Conservation (phyloP, 2,113 vertebrate genomes). For the Sturnira hondurensis region DNA sequence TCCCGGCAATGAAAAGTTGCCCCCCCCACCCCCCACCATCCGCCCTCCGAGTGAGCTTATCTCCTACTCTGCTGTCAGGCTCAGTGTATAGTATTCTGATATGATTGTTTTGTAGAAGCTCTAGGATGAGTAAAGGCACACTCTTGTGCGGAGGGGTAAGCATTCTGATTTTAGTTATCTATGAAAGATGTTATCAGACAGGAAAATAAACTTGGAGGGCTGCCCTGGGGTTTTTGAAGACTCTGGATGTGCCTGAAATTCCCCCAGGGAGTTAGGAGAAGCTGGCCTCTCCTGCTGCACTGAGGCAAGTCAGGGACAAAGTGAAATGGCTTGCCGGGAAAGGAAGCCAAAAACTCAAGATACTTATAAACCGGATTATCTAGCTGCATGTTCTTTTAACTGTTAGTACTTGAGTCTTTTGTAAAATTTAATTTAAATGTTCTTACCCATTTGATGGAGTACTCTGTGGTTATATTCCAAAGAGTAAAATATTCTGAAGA, state of each 20-base stretch:
- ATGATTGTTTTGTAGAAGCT: not conserved
- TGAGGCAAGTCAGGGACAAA: not conserved
- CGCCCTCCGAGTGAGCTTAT: not conserved
- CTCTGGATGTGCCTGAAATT: not conserved
- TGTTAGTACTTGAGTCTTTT: constrained; percentile 22
- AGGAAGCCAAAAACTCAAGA: not conserved
- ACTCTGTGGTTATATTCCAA: not conserved
- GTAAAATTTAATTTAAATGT: constrained; percentile 25
- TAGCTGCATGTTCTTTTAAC: not conserved
- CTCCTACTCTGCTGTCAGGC: not conserved
- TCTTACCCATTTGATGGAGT: not conserved
- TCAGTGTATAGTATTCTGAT: not conserved
- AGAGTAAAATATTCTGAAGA: not conserved
- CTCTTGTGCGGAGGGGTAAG: not conserved
- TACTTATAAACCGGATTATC: not conserved
- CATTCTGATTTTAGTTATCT: not conserved
- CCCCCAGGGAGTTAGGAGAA: not conserved
- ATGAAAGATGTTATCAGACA: not conserved
- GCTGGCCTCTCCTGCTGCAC: not conserved
- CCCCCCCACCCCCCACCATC: not conserved
- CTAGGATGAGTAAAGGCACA: not conserved
- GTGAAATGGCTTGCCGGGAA: not conserved
- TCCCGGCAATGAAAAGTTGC: not conserved
- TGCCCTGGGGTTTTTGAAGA: not conserved
- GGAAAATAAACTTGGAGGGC: not conserved